phyloP scores from a whole-genome alignment of 2,113 vertebrate species.

The Silurus glanis region DNA sequence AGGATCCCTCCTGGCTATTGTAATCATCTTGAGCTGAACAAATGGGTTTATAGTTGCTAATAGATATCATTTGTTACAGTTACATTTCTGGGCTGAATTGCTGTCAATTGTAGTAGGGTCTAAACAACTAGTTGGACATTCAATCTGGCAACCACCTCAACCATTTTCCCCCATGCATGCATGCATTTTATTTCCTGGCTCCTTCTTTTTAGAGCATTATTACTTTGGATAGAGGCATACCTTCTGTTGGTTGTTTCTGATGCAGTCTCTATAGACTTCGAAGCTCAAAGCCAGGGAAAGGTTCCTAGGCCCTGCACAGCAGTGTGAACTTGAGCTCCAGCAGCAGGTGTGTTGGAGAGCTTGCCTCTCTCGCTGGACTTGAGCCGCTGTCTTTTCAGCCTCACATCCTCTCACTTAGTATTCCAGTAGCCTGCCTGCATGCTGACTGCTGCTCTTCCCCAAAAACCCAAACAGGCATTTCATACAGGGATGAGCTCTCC shows the following conservation, averaged over 20 bases:
- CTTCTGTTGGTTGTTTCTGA: background rate
- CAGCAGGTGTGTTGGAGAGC: conserved; percentile 47
- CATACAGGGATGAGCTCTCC: conserved; percentile 32
- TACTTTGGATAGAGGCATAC: background rate
- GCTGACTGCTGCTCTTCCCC: conserved; percentile 16
- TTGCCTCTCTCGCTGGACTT: conserved; percentile 18
- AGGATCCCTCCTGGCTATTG: background rate
- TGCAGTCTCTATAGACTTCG: conserved; percentile 3
- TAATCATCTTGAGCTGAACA: background rate
- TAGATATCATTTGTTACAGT: background rate
- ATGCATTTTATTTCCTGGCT: background rate
- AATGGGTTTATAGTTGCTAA: background rate
- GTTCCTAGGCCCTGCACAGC: conserved; percentile 31
- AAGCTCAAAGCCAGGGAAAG: background rate
- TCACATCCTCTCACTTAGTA: conserved; percentile 42
- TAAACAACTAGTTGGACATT: background rate
- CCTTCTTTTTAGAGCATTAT: background rate
- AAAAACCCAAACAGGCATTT: conserved; percentile 36
- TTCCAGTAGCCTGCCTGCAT: conserved; percentile 34
- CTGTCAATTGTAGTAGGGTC: background rate
- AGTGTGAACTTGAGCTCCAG: conserved; percentile 22
- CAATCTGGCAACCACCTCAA: background rate
- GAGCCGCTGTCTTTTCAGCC: conserved; percentile 35
- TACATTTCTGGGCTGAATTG: background rate
- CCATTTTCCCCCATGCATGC: background rate